Base-by-base conservation (phyloP, 2,888 invertebrate species). In the Pollenia griseotomentosa region DNA sequence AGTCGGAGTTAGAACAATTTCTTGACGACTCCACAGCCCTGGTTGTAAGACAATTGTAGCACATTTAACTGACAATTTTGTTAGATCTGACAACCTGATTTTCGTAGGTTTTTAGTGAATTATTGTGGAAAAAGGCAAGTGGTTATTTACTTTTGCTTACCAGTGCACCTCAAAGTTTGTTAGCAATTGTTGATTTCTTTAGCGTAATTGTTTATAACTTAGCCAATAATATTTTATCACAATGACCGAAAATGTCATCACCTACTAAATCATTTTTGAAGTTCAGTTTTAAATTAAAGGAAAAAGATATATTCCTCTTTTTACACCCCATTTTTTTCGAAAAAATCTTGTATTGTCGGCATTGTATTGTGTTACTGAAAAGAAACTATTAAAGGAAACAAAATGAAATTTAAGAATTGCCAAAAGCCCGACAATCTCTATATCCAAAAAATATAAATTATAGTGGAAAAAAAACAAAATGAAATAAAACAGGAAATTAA, bases 401-500 rank as follows among this genome's bases (percentile, higher is more conserved):
- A 65, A 65, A 66, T 16, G 9, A 46, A 77, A 66, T 40, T 51
- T 16, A 57, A 55, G 5, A 57, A 55, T 14, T 33, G 0, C 59
- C 33, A n/a, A 9, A 19, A 48, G 7, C 8, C 12, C 23, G 23
- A 48, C 63, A 63, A 40, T 75, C 7, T 11, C 4, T 40, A 53
- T 51, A 42, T 42, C 42, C 19, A 19, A 14, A 12, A 19, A 59
- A 48, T 14, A 53, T n/a, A 0, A 12, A 59, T 16, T n/a, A 51
- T 7, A 7, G 10, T 1, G 42, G 16, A 44, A 12, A 40, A 33
- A 59, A 1, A 33, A n/a, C n/a, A 33, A 16, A n/a, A 51, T 12
- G 12, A 48, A 33, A 57, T 10, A 1, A 59, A 59, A 59, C 40
- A 59, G 79, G 70, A 79, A 79, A 79, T 79, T 79, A 79, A 79